phyloP scores from a whole-genome alignment of 2,797 vertebrate species.

The Synanceia verrucosa region DNA sequence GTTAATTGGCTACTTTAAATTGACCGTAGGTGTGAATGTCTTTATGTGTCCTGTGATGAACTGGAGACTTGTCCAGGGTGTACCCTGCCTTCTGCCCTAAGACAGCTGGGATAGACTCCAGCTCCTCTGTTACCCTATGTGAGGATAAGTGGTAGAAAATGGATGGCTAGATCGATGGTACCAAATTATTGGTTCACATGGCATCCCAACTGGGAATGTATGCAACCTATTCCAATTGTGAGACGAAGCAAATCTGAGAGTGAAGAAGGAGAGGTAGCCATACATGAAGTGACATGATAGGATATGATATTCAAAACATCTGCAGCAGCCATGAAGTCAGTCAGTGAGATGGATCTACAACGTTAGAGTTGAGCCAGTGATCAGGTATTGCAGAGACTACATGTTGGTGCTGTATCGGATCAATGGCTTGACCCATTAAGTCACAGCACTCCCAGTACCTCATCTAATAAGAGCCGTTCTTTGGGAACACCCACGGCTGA shows the following conservation, averaged over 20 bases:
- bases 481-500: constrained; percentile 74
- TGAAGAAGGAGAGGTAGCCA: background rate
- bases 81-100: too few species aligned
- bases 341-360: background rate
- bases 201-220: too few species aligned
- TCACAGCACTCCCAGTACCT: constrained; percentile 64
- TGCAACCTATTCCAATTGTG: background rate
- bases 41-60: too few species aligned
- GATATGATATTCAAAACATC: background rate
- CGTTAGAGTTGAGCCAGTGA: constrained; percentile 14
- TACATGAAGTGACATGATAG: background rate
- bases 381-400: constrained; percentile 15
- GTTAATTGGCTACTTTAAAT: too few species aligned
- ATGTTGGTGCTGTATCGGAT: constrained; percentile 55
- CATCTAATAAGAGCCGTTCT: constrained; percentile 71
- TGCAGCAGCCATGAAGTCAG: background rate
- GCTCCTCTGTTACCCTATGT: too few species aligned
- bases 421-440: constrained; percentile 77
- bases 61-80: too few species aligned
- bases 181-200: background rate
- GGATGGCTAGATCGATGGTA: too few species aligned
- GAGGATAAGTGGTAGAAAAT: too few species aligned
- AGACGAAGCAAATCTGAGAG: background rate
- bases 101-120: too few species aligned
- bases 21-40: too few species aligned